Percentiles rank a stretch among this genome's conserved stretches.
phyloP scores from a whole-genome alignment of 2,888 invertebrate genomes.

The Drosophila kambysellisi region DNA sequence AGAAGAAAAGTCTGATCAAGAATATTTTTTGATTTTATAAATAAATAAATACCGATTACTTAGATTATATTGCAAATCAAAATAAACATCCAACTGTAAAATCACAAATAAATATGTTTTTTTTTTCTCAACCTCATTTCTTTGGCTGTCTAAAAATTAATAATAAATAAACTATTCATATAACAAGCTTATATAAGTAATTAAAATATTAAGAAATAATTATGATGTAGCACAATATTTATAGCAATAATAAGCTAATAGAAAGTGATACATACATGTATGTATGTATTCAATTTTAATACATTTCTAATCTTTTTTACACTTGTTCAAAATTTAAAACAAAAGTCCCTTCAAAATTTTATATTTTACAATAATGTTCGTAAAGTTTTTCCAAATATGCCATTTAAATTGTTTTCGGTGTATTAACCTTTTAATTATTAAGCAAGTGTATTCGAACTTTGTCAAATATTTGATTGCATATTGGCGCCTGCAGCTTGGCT shows the following conservation, averaged over 20 bases:
- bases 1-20: background rate
- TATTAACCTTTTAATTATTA: background rate
- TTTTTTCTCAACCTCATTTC: background rate
- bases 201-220: background rate
- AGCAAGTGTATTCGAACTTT: conserved; percentile 8
- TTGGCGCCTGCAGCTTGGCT: conserved; percentile 43
- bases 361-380: background rate
- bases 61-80: no score
- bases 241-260: background rate
- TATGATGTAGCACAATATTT: background rate
- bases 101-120: no score
- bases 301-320: background rate
- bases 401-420: background rate
- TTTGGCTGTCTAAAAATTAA: background rate
- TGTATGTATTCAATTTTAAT: background rate
- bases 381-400: background rate
- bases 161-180: background rate
- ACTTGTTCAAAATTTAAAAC: background rate
- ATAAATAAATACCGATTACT: background rate
- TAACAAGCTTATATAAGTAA: background rate
- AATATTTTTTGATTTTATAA: background rate
- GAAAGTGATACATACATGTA: background rate
- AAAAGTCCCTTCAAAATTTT: background rate
- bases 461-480: conserved; percentile 25
- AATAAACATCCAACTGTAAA: no score